phyloP scores from a whole-genome alignment of 2,113 vertebrate species.

The Apteryx owenii region DNA sequence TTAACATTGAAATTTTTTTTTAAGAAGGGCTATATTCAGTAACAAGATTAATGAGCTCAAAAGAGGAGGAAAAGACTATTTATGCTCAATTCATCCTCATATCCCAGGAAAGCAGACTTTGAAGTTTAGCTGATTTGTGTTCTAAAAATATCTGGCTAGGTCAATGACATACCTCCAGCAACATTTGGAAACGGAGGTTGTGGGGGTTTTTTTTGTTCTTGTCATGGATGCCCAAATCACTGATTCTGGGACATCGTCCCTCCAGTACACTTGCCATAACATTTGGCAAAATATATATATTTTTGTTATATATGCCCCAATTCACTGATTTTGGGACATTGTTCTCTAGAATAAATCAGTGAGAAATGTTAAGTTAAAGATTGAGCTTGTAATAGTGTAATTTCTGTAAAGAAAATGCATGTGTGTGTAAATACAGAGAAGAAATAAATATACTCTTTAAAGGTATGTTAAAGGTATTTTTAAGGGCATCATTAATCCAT shows the following conservation, averaged over 20 bases:
- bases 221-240: background rate
- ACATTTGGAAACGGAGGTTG: background rate
- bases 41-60: slow-evolving; percentile 57
- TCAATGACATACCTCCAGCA: slow-evolving; percentile 3
- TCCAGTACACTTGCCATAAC: background rate
- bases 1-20: slow-evolving; percentile 10
- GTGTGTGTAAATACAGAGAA: background rate
- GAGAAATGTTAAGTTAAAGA: background rate
- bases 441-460: background rate
- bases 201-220: background rate
- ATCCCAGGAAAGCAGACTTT: slow-evolving; percentile 42
- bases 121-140: slow-evolving; percentile 24
- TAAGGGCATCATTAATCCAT: background rate
- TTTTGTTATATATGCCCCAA: background rate
- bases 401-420: background rate
- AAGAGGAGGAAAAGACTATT: slow-evolving; percentile 39
- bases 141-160: slow-evolving; percentile 50
- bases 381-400: background rate
- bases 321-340: background rate
- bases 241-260: background rate
- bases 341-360: background rate
- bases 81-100: slow-evolving; percentile 22
- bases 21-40: slow-evolving; percentile 21
- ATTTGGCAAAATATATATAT: background rate
- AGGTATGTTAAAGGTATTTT: background rate